Conservation (phyloP, 2,888 invertebrate species). For the Leptopilina syphax region DNA sequence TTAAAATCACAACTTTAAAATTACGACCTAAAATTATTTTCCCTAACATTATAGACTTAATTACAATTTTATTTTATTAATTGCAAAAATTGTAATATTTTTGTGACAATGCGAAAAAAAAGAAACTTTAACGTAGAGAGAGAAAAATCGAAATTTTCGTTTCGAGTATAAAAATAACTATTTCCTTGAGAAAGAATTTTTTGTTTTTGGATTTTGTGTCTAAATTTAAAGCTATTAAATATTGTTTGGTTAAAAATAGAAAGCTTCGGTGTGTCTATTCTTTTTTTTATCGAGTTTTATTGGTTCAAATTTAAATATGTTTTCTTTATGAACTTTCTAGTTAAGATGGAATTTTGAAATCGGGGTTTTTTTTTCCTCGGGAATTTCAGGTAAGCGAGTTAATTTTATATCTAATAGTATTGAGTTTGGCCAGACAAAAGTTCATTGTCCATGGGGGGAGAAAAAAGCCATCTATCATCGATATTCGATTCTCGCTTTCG, state of each 20-base stretch:
- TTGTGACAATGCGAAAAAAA: too few relatives aligned
- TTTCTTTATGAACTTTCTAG: conserved; percentile 6
- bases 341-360: background rate
- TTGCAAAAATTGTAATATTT: too few relatives aligned
- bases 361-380: background rate
- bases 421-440: conserved; percentile 3
- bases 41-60: background rate
- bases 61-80: background rate
- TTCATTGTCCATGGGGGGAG: conserved; percentile 9
- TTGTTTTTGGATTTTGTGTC: background rate
- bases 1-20: background rate
- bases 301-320: conserved; percentile 1
- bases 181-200: too few relatives aligned
- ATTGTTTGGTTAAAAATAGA: background rate
- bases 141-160: too few relatives aligned
- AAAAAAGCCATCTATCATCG: conserved; percentile 8
- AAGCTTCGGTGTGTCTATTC: background rate
- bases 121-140: too few relatives aligned
- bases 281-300: too few relatives aligned
- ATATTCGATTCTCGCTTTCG: conserved; percentile 13
- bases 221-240: background rate
- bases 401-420: background rate
- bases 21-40: background rate
- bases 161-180: too few relatives aligned
- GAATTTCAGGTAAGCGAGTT: background rate